Evolutionary conservation across 2,113 vertebrate species (phyloP).

Genomic region (Corythaixoides concolor): DNA sequence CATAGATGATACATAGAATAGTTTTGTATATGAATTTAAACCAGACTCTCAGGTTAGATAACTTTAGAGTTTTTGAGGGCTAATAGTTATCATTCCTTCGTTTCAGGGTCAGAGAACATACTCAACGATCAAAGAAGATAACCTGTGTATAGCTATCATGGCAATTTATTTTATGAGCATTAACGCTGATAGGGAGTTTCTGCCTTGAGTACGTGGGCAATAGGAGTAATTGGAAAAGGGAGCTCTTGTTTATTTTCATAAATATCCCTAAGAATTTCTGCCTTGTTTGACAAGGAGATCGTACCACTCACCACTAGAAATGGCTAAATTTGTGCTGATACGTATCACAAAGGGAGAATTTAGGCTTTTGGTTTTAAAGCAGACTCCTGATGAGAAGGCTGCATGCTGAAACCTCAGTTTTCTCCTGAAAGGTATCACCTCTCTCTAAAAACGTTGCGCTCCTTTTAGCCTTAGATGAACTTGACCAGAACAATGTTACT

Average conservation of each 20-base stretch:
- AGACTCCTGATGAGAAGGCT: not conserved
- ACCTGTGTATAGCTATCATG: not conserved
- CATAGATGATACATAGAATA: not conserved
- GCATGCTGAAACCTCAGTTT: not conserved
- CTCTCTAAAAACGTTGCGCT: not conserved
- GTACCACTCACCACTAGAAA: not conserved
- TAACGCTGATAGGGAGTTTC: not conserved
- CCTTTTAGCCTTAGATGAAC: not conserved
- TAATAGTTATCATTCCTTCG: not conserved
- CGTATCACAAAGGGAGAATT: not conserved
- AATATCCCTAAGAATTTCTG: not conserved
- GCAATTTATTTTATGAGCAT: not conserved
- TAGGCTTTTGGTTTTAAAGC: not conserved
- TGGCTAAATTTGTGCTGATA: not conserved
- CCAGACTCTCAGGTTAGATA: not conserved
- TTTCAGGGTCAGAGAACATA: not conserved
- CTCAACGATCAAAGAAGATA: not conserved
- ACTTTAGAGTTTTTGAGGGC: not conserved
- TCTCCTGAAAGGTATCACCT: not conserved
- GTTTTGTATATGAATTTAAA: not conserved
- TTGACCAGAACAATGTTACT: not conserved
- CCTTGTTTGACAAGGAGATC: not conserved
- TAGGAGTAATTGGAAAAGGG: not conserved
- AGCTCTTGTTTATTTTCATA: not conserved
- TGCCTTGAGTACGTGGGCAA: not conserved